Percentiles rank a stretch among this genome's conserved stretches.
Conservation (phyloP, 2,113 vertebrate species). For the Clupea harengus region DNA sequence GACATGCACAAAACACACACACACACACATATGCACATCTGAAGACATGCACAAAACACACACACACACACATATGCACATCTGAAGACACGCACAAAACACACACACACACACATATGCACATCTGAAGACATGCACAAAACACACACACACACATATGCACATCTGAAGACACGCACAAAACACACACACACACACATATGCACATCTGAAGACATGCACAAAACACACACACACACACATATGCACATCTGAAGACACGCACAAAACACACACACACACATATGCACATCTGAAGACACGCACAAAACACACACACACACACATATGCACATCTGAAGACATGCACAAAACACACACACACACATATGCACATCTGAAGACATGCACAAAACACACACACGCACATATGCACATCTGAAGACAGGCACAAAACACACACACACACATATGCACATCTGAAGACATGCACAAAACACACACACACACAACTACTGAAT, state of each 20-base stretch:
- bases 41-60: background rate
- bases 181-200: conserved; percentile 1
- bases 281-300: too few relatives aligned
- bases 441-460: background rate
- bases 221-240: too few relatives aligned
- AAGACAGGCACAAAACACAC: background rate
- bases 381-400: too few relatives aligned
- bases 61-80: background rate
- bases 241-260: background rate
- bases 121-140: background rate
- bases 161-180: background rate
- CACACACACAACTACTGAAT: background rate
- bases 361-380: too few relatives aligned
- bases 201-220: too few relatives aligned
- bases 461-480: background rate
- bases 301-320: too few relatives aligned
- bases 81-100: background rate
- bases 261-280: background rate
- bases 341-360: too few relatives aligned
- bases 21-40: background rate
- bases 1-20: too few relatives aligned
- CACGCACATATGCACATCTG: background rate
- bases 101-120: background rate
- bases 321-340: too few relatives aligned
- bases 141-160: background rate